Conservation (phyloP, 2,888 invertebrate species). For the Heliconius erato region DNA sequence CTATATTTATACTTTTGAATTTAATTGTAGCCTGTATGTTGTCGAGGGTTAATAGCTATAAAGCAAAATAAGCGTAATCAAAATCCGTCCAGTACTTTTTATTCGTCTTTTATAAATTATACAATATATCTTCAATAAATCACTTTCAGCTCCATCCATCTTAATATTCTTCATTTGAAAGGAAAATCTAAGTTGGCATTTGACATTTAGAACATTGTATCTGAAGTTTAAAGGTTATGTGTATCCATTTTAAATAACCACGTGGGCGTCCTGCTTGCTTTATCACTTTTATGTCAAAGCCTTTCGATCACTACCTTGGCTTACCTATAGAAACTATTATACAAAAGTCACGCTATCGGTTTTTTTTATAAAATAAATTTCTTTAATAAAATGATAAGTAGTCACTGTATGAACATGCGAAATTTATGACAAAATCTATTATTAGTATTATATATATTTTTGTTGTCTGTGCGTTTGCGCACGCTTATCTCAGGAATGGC, state of each 20-base stretch:
- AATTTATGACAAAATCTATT: too few relatives aligned
- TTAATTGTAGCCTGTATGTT: too few relatives aligned
- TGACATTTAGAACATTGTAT: constrained; percentile 13
- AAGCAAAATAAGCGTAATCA: too few relatives aligned
- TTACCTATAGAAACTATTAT: background rate
- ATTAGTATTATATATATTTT: too few relatives aligned
- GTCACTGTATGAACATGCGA: too few relatives aligned
- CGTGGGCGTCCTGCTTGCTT: constrained; percentile 1
- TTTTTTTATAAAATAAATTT: too few relatives aligned
- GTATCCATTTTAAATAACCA: constrained; percentile 7
- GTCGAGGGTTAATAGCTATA: too few relatives aligned
- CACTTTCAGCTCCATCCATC: background rate
- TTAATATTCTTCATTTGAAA: background rate
- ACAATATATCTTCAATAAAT: background rate
- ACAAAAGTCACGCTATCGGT: background rate
- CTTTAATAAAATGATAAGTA: too few relatives aligned
- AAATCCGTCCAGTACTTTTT: background rate
- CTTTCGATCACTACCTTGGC: background rate
- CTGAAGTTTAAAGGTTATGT: background rate
- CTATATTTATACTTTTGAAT: too few relatives aligned
- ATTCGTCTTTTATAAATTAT: background rate
- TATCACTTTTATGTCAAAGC: background rate
- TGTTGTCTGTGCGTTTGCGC: too few relatives aligned
- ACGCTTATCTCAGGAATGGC: too few relatives aligned
- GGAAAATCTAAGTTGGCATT: background rate